phyloP scores from a whole-genome alignment of 2,797 vertebrate species.

The Erpetoichthys calabaricus region DNA sequence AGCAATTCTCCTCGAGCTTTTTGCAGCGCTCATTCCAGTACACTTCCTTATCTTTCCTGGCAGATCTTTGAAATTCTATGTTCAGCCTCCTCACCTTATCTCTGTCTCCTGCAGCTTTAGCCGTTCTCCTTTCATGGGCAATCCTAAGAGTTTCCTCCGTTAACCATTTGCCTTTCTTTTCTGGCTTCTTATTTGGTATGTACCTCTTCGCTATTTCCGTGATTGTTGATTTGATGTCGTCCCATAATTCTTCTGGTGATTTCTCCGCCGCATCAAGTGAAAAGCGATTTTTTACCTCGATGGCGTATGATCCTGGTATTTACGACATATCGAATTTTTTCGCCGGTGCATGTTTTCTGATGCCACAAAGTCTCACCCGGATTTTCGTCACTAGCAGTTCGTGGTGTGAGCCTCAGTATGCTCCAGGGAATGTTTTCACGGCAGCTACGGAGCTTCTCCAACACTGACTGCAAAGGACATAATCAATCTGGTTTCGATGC shows the following conservation, averaged over 20 bases:
- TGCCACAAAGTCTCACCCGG: not conserved
- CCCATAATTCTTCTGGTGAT: not conserved
- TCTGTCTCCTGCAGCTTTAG: not conserved
- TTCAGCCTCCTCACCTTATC: not conserved
- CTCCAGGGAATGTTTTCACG: not conserved
- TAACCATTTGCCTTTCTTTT: not conserved
- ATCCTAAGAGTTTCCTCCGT: not conserved
- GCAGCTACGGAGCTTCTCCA: not conserved
- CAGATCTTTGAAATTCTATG: not conserved
- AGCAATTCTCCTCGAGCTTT: not conserved
- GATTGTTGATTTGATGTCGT: not conserved
- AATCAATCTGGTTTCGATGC: slow-evolving; percentile 1
- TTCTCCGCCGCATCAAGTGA: not conserved
- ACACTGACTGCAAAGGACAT: not conserved
- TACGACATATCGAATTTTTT: not conserved
- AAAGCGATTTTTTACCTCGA: not conserved
- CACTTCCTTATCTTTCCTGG: slow-evolving; percentile 1
- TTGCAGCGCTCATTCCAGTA: not conserved
- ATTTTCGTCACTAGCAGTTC: not conserved
- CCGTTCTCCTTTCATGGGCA: not conserved
- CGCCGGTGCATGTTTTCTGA: not conserved
- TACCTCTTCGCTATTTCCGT: not conserved
- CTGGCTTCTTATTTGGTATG: not conserved
- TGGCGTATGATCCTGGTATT: not conserved
- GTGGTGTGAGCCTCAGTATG: not conserved